phyloP scores from a whole-genome alignment of 2,888 invertebrate species.

The Chrysopilus asiliformis region DNA sequence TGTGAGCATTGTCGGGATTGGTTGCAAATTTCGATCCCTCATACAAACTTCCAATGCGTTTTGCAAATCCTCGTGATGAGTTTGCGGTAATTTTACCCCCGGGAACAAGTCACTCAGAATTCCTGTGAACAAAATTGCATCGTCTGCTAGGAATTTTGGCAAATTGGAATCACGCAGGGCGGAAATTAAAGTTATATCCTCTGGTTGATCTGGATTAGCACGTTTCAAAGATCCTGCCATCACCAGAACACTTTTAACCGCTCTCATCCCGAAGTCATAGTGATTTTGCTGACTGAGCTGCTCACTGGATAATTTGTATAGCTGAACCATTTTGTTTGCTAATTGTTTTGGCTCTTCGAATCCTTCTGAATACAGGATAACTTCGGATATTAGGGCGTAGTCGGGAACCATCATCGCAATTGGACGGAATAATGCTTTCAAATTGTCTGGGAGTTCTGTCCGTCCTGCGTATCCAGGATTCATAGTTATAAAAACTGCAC shows the following conservation, averaged over 20 bases:
- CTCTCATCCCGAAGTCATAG: conserved; percentile 88
- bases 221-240: conserved; percentile 86
- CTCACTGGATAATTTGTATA: conserved; percentile 85
- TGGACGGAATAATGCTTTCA: conserved; percentile 76
- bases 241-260: conserved; percentile 83
- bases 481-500: conserved; percentile 84
- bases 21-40: conserved; percentile 48
- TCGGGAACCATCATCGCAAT: conserved; percentile 89
- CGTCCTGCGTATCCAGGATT: conserved; percentile 85
- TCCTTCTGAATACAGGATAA: conserved; percentile 85
- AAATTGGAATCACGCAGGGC: conserved; percentile 81
- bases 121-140: conserved; percentile 71
- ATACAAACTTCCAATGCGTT: conserved; percentile 45
- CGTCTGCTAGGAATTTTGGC: conserved; percentile 78
- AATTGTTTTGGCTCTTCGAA: conserved; percentile 76
- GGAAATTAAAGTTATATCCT: conserved; percentile 71
- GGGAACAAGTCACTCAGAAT: conserved; percentile 85
- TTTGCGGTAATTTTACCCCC: conserved; percentile 60
- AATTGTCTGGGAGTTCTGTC: conserved; percentile 77
- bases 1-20: conserved; percentile 37
- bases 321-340: conserved; percentile 85
- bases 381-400: conserved; percentile 80
- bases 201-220: conserved; percentile 68
- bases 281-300: conserved; percentile 86
- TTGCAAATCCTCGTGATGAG: conserved; percentile 66